phyloP scores from a whole-genome alignment of 2,888 invertebrate species.

The Thysanoteuthis rhombus region DNA sequence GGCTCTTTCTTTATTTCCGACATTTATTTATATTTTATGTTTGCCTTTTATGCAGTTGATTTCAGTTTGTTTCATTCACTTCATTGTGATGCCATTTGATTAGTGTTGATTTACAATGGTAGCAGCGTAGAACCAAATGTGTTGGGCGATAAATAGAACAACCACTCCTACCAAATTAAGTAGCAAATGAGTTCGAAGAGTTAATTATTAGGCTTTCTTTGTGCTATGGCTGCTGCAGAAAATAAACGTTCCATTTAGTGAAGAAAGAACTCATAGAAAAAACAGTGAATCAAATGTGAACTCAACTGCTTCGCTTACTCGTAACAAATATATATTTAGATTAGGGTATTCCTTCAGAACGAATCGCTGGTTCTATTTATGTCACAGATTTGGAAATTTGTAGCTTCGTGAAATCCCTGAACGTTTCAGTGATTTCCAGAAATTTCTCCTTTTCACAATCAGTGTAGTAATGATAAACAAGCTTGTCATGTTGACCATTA shows the following conservation, averaged over 20 bases:
- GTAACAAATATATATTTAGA: background rate
- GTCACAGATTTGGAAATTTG: too few species aligned
- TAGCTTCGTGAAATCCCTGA: too few species aligned
- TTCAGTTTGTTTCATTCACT: background rate
- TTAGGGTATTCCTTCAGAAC: background rate
- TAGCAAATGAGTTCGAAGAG: background rate
- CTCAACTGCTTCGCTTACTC: background rate
- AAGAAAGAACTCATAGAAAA: background rate
- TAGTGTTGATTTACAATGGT: background rate
- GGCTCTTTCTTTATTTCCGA: background rate
- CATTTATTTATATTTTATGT: background rate
- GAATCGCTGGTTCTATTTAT: background rate
- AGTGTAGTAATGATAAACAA: too few species aligned
- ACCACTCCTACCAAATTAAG: background rate
- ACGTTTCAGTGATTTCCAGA: too few species aligned
- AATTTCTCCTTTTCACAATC: too few species aligned
- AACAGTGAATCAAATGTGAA: background rate
- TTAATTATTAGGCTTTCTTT: background rate
- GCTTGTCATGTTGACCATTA: too few species aligned
- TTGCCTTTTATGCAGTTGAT: background rate
- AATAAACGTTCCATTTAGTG: background rate
- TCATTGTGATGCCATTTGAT: background rate
- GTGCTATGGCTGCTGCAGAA: background rate
- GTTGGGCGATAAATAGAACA: background rate
- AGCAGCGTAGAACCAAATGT: background rate